Base-by-base conservation (phyloP, 2,113 vertebrate species). In the Bos javanicus region DNA sequence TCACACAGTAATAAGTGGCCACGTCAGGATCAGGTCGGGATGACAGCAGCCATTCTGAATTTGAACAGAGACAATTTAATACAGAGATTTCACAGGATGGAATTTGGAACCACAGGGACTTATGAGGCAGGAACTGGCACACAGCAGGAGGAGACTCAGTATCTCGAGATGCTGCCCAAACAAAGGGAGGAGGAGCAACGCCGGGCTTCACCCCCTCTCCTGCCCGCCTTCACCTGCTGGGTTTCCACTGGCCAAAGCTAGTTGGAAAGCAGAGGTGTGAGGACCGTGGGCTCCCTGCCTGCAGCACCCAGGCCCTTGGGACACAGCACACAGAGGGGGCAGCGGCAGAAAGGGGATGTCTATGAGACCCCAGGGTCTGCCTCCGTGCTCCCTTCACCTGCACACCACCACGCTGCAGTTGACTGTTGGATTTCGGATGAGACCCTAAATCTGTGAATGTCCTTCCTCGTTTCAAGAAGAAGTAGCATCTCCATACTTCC, bases 391-490 rank as follows among this genome's bases (percentile, higher is more conserved):
- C 39, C 46, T 59, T 80, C 5, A 1, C 50, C 11, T 43, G 14
- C 80, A 12, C 12, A 33, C 0, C 4, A 3, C 62, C 30, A 6
- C 2, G 2, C 13, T 2, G 76, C 1, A 17, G 50, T 0, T 48
- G 56, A 25, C 48, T 25, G 28, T 2, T 19, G 8, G 36, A 23
- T 67, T 39, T 57, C 23, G 1, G 5, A 10, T 36, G 15, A 80
- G 46, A 56, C 1, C 0, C 2, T 14, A 6, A 36, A n/a, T 13
- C 21, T 43, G n/a, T 13, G 26, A 2, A 4, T 19, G 16, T 25
- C 26, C 50, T 11, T n/a, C 4, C 19, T 11, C 1, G 2, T 15
- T 26, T 62, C n/a, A 36, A 52, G 17, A 67, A 33, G 14, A 57
- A 25, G 43, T 5, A 2, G 19, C n/a, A 1, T 6, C 26, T 33